These are phyloP conservation scores for Poeciliopsis infans DNA, from an alignment of 2,797 vertebrate genomes.

Conservation along the genomic window DNA sequence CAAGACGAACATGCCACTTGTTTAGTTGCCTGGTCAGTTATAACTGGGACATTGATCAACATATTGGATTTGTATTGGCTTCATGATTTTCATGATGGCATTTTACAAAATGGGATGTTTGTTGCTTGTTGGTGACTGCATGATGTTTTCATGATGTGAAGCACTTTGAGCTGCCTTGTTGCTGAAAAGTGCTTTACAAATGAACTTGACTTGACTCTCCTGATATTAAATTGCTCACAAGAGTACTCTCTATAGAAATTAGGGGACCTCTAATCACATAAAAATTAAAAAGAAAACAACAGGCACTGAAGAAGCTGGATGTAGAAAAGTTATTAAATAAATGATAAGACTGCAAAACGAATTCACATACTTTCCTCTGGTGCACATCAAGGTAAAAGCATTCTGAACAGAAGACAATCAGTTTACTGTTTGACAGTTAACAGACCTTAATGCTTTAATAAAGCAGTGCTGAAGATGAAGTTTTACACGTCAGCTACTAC, in stretches of 20 bases:
- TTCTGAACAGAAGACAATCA: conserved; percentile 67
- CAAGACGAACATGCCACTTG: too few relatives aligned
- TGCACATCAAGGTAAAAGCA: conserved; percentile 65
- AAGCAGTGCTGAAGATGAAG: conserved; percentile 54
- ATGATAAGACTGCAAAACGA: conserved; percentile 15
- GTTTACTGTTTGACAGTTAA: conserved; percentile 61
- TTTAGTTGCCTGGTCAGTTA: too few relatives aligned
- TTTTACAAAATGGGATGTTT: too few relatives aligned
- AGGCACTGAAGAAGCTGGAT: neutral
- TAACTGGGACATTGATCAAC: too few relatives aligned
- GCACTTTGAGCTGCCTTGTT: too few relatives aligned
- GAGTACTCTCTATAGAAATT: neutral
- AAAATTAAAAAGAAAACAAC: neutral
- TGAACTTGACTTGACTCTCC: too few relatives aligned
- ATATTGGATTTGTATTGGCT: too few relatives aligned
- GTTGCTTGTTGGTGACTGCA: too few relatives aligned
- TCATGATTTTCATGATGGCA: too few relatives aligned
- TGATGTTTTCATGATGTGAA: too few relatives aligned
- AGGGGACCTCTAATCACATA: neutral
- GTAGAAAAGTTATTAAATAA: neutral
- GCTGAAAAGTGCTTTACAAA: too few relatives aligned
- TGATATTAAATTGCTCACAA: neutral
- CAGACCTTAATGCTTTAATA: conserved; percentile 69
- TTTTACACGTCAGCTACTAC: conserved; percentile 57
- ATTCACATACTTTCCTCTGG: conserved; percentile 4